A percentile compares a stretch with the other conserved stretches of the same genome.
phyloP scores from a whole-genome alignment of 2,888 invertebrate genomes.

The Drepana falcataria region DNA sequence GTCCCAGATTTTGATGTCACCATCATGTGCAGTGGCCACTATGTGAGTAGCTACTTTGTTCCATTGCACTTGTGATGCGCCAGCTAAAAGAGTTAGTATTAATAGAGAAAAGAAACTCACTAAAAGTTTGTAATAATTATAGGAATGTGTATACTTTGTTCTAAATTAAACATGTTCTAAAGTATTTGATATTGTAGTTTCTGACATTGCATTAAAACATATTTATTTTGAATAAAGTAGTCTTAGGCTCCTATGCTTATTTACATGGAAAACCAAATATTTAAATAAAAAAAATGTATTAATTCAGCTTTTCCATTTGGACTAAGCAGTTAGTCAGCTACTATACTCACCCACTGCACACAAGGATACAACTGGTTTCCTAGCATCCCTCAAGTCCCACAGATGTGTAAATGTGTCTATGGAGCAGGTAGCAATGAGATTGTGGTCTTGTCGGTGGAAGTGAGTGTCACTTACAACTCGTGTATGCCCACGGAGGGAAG shows the following conservation, averaged over 20 bases:
- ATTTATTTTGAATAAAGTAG: no score
- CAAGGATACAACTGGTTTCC: slow-evolving; percentile 89
- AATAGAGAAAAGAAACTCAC: no score
- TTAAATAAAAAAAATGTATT: no score
- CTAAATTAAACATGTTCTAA: no score
- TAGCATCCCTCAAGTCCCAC: slow-evolving; percentile 93
- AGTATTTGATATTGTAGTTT: no score
- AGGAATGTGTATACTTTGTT: no score
- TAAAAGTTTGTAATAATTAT: no score
- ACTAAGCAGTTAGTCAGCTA: no score
- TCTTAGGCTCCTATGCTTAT: no score
- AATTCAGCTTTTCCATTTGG: no score
- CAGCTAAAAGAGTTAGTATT: slow-evolving; percentile 73
- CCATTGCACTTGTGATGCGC: slow-evolving; percentile 96
- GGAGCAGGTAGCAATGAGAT: slow-evolving; percentile 87
- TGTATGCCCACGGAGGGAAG: slow-evolving; percentile 88
- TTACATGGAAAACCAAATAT: no score
- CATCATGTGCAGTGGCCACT: slow-evolving; percentile 96
- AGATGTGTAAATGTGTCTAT: slow-evolving; percentile 95
- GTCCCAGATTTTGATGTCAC: slow-evolving; percentile 97
- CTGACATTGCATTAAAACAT: no score
- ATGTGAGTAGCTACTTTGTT: slow-evolving; percentile 90
- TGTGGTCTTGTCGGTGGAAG: slow-evolving; percentile 85
- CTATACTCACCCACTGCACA: slow-evolving; percentile 88
- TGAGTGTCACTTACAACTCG: slow-evolving; percentile 93